Evolutionary conservation across 53 echinoderm and acorn worm genomes (phyloP).

Genomic region (Mesocentrotus franciscanus): DNA sequence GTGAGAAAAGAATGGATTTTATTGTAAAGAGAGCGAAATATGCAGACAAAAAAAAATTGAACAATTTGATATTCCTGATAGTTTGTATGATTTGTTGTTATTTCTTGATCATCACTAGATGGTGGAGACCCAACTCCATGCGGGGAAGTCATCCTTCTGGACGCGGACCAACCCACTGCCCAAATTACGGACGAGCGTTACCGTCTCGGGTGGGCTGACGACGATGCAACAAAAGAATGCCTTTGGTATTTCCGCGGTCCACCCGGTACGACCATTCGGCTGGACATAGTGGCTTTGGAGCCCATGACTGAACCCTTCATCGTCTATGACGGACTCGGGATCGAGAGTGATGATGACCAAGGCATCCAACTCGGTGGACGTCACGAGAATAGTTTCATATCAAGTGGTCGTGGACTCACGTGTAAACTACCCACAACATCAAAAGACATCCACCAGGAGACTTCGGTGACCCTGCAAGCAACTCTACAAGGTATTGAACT

Average conservation of each 20-base stretch:
- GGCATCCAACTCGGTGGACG: not conserved
- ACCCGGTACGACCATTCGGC: not conserved
- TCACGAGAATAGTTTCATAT: not conserved
- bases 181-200: not conserved
- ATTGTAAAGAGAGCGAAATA: too few relatives aligned
- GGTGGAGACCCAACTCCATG: not conserved
- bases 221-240: not conserved
- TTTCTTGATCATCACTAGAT: not conserved
- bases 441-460: not conserved
- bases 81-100: not conserved
- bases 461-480: not conserved
- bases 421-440: conserved; percentile 1
- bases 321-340: not conserved
- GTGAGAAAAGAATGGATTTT: too few relatives aligned
- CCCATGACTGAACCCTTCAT: not conserved
- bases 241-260: conserved; percentile 22
- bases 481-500: not conserved
- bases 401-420: not conserved
- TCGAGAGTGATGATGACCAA: not conserved
- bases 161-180: not conserved
- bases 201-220: not conserved
- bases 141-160: conserved; percentile 8
- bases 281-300: not conserved
- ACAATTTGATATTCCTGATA: too few relatives aligned
- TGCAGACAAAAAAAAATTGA: too few relatives aligned